A percentile compares a stretch with the other conserved stretches of the same genome.
phyloP scores from a whole-genome alignment of 92 coral and sea anemone genomes.

The Zoanthus gigantus region DNA sequence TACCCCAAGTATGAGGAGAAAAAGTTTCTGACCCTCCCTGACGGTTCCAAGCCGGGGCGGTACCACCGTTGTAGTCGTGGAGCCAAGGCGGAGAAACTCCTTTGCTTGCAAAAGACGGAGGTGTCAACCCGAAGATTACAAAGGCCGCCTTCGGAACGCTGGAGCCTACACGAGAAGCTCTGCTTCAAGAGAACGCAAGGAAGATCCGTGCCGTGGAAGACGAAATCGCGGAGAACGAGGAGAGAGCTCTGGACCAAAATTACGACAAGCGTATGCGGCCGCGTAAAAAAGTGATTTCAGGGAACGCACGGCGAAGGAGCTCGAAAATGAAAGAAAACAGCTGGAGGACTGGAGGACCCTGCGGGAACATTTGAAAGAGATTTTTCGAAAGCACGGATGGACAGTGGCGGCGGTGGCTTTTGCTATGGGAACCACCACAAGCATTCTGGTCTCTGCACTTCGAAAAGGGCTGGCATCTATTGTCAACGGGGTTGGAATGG shows the following conservation, averaged over 20 bases:
- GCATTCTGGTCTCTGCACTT: not conserved
- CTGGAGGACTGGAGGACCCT: not conserved
- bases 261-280: not conserved
- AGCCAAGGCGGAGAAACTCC: too few relatives aligned
- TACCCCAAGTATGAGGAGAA: too few relatives aligned
- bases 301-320: not conserved
- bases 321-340: conserved; percentile 4
- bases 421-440: conserved; percentile 25
- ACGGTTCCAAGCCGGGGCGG: too few relatives aligned
- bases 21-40: too few relatives aligned
- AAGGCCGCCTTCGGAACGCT: too few relatives aligned
- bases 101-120: too few relatives aligned
- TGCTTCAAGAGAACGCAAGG: not conserved
- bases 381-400: conserved; percentile 14
- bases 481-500: conserved; percentile 12
- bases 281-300: not conserved
- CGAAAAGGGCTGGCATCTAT: not conserved
- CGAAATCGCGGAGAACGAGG: not conserved
- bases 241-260: not conserved
- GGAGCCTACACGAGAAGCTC: not conserved
- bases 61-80: too few relatives aligned
- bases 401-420: not conserved
- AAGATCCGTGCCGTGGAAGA: not conserved
- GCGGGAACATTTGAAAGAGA: conserved; percentile 2
- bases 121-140: too few relatives aligned